These are phyloP conservation scores for Drosophila busckii DNA, from an alignment of 1,140 invertebrate genomes.

Conservation along the genomic window DNA sequence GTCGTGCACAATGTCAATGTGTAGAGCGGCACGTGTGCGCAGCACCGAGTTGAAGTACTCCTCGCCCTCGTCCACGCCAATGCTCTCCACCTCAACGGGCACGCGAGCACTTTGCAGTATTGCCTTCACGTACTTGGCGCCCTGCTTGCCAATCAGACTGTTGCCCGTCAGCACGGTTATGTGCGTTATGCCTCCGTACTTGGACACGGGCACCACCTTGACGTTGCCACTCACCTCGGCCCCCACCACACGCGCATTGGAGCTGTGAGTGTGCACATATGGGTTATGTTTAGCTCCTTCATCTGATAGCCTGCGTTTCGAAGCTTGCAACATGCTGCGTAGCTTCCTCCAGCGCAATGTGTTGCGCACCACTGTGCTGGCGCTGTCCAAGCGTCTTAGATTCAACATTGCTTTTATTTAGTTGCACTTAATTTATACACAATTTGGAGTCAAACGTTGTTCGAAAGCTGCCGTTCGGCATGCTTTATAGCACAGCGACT, in stretches of 20 bases:
- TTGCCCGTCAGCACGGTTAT: slow-evolving; percentile 50
- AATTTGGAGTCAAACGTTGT: no score
- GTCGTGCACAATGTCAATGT: slow-evolving; percentile 52
- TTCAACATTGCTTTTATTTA: no score
- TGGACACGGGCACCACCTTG: slow-evolving; percentile 31
- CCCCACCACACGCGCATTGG: slow-evolving; percentile 19
- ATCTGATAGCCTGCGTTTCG: no score
- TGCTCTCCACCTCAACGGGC: slow-evolving; percentile 48
- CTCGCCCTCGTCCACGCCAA: slow-evolving; percentile 20
- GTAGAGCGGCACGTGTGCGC: slow-evolving; percentile 53
- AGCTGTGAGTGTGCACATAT: background rate
- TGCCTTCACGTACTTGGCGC: slow-evolving; percentile 46
- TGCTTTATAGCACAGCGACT: no score
- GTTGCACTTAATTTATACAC: no score
- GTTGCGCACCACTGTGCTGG: no score
- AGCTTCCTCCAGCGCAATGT: no score
- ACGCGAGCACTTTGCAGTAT: slow-evolving; percentile 46
- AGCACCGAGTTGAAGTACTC: slow-evolving; percentile 59
- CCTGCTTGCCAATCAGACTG: slow-evolving; percentile 48
- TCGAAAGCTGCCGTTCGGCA: no score
- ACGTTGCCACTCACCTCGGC: slow-evolving; percentile 14
- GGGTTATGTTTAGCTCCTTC: slow-evolving; percentile 1
- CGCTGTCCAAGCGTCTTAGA: no score
- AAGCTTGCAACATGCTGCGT: no score
- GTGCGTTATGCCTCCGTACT: slow-evolving; percentile 54